Evolutionary conservation across 2,888 invertebrate genomes (phyloP), one percentile per base, ranked within the genome.

Genomic region (Drosophila melanosoma): DNA sequence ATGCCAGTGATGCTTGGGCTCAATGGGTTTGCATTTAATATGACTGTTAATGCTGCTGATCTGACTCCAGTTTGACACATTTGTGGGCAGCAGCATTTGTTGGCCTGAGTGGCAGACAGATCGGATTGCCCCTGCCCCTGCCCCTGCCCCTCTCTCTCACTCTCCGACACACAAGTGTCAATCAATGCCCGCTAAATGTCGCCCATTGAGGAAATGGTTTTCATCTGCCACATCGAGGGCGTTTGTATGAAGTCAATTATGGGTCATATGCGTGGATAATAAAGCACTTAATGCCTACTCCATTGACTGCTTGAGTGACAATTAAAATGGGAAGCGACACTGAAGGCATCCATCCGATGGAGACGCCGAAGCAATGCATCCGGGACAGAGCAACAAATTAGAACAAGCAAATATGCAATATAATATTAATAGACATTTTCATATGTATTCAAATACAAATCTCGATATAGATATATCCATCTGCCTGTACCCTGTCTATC

Each of bases 11-110:
- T 51, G 20, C 5, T 7, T 29, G 29, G 29, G 68, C 51, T 73
- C 83, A 66, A 73, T 79, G 70, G 79, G 67, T 62, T 87, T 81
- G 81, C 82, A 84, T 81, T 87, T 83, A 83, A 83, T 81, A 81
- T 72, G 83, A 69, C 76, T 73, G 72, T 88, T 82, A 86, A 77
- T 87, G 85, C 69, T 40, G 70, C 54, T 71, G 89, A 82, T 89
- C 90, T 72, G 90, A 82, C 85, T 87, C 32, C 73, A 69, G 75
- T 72, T 82, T 87, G 89, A 89, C 88, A 89, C 87, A 83, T 89
- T 89, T 81, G 89, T 84, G 87, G 87, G 89, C 75, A 66, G 89
- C 78, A 68, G 82, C 62, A 53, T 70, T 64, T 70, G 71, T 58
- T 53, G 51, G 33, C n/a, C 57, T 38, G 63, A 80, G 53, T 81